Evolutionary conservation across 2,797 vertebrate species (phyloP), one percentile per base, ranked within the genome.

Genomic region (Eremophila alpestris): DNA sequence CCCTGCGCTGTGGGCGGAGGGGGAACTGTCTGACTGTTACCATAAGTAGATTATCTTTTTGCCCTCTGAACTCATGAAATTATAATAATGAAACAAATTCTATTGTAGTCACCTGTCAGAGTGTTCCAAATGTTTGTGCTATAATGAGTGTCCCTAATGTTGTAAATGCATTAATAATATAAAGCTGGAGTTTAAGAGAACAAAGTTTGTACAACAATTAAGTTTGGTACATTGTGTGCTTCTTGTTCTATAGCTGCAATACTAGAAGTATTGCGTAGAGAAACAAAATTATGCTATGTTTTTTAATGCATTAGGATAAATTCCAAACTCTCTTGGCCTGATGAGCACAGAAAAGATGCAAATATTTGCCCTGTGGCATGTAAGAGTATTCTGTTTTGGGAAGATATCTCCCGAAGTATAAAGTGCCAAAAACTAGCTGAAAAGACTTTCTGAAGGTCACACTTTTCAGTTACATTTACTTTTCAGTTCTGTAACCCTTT

Each of bases 11-110:
- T 70, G 83, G 82, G 62, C 0, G 0, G 32, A 63, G 80, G 49
- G 48, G 45, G 65, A 78, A 36, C 79, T 93, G 93, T 83, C 76
- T 85, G 92, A 68, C 89, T 23, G 3, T 90, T 93, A 63, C 84
- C 45, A 3, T 94, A 97, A 97, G 95, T 27, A 90, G 92, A 92
- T 96, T 93, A 96, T 87, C 82, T 71, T 95, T 93, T 78, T 94
- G 91, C 87, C 94, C 92, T 95, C 95, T 95, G 91, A 96, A 94
- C 94, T 94, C 63, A 69, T 88, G 63, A 83, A 93, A 83, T 91
- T 88, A 56, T 94, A 91, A 94, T 91, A 91, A 87, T 85, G 87
- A 93, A 95, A 59, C 69, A 75, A 93, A 83, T 87, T 83, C 64
- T 93, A 27, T 83, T 75, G 71, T 93, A 92, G 70, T 85, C 68